These are phyloP conservation scores for Anthopleura sola DNA, from an alignment of 64 coral and sea anemone species.

Conservation along the genomic window DNA sequence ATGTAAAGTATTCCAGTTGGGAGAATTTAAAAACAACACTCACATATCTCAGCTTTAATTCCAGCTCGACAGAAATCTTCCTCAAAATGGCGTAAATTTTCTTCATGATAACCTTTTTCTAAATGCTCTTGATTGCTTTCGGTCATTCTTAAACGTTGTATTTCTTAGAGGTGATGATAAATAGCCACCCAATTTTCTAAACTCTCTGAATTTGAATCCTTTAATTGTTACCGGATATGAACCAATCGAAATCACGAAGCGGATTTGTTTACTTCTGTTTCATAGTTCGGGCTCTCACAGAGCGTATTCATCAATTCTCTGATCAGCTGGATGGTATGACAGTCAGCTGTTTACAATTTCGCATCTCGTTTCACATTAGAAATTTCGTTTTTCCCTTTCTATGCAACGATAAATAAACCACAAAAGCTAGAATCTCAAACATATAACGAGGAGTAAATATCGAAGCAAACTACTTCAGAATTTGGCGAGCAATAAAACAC, in stretches of 20 bases:
- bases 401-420: not conserved
- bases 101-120: not conserved
- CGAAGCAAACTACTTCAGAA: not conserved
- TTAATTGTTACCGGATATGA: not conserved
- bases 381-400: not conserved
- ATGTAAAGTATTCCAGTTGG: slow-evolving; percentile 43
- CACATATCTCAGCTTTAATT: not conserved
- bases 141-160: not conserved
- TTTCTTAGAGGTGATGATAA: not conserved
- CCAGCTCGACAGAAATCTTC: not conserved
- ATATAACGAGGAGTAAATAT: not conserved
- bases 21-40: slow-evolving; percentile 35
- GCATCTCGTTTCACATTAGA: not conserved
- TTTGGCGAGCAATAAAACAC: too few relatives aligned
- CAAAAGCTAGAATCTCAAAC: not conserved
- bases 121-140: not conserved
- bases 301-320: not conserved
- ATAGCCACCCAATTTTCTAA: not conserved
- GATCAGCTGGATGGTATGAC: slow-evolving; percentile 1
- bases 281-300: not conserved
- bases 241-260: not conserved
- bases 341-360: slow-evolving; percentile 14
- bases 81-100: not conserved
- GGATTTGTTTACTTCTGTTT: not conserved
- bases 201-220: not conserved